Evolutionary conservation across 1,140 invertebrate species (phyloP), one percentile per base, ranked within the genome.

Genomic region (Catajapyx aquilonaris): DNA sequence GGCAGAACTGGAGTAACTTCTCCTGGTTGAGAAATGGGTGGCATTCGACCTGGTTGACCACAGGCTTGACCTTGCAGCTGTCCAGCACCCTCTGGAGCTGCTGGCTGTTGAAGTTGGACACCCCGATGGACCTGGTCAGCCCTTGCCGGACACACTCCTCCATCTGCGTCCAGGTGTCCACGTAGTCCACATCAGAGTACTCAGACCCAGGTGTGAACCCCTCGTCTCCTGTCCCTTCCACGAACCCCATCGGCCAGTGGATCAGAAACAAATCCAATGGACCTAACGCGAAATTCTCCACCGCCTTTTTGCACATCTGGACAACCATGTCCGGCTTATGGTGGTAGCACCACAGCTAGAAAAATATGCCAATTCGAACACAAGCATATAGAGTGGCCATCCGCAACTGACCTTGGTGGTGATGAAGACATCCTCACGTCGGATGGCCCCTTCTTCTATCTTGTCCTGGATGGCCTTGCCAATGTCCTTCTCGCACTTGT

Each of bases 391-490:
- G 7, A 28, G 7, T 7, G 23, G 13, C 13, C 7, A 28, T 9
- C 23, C 7, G 13, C 23, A 9, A 28, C 23, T 51, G 53, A 78
- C 74, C 62, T 81, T 83, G 20, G 70, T 76, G 4, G 68, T 71
- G 37, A 95, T 66, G 53, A 85, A 91, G 2, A 95, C 43, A 32
- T 95, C 85, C 48, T 90, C 76, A 42, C 88, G 63, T 47, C 70
- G 76, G 10, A 87, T 64, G 3, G 58, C 63, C 4, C 78, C 80
- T 41, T 81, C 69, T 1, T 60, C 51, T 35, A 94, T 73, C 51
- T 81, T 75, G 15, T 70, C 60, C 22, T 68, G 64, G 2, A 94
- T 56, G 1, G 73, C 85, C 33, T 54, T 51, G 0, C 87, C 87
- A 31, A 94, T 70, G 57, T 88, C 79, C 13, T 58, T 51, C 54